Base-by-base conservation (phyloP, 2,888 invertebrate genomes). In the Orthosia gracilis region DNA sequence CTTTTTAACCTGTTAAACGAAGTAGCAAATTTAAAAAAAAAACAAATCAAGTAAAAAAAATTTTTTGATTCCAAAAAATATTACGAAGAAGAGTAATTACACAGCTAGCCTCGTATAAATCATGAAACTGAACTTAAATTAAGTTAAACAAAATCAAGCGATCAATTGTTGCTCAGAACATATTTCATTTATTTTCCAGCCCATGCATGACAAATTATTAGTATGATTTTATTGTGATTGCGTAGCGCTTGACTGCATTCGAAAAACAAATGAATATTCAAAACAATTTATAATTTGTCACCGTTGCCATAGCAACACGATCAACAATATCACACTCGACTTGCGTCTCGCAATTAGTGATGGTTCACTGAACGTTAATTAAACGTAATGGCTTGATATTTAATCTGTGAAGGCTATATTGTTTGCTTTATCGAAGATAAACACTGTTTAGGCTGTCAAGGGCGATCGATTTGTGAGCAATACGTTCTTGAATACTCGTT, bases 281-380 rank as follows among this genome's bases (percentile, higher is more conserved):
- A 65, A 65, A 80, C 45, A 65, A 70, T 50, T 50, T 62, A 69
- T 45, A 73, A 52, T 73, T 80, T 58, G 69, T 62, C 57, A 69
- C 40, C 50, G 57, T 82, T 82, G 15, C 73, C 66, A 73, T 69
- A 54, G 71, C 67, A 82, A 81, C 63, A 4, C 54, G 69, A 72
- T 69, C 72, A 78, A 76, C 71, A 79, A 80, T 78, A 75, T 76
- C 83, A 84, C 83, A 79, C 74, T 74, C 26, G 64, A 81, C 66
- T 75, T 59, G 63, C 67, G 73, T 62, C 68, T 88, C 79, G 82
- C 90, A 93, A 94, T 94, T 93, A 94, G 91, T 77, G 63, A 89
- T 88, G 92, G 90, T 91, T 91, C 89, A 90, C 82, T 87, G 90
- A 89, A 85, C 89, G 82, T 92, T 94, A 94, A 94, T 94, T 93